A percentile compares a stretch with the other conserved stretches of the same genome.
phyloP scores from a whole-genome alignment of 2,113 vertebrate genomes.

The Pimephales promelas region DNA sequence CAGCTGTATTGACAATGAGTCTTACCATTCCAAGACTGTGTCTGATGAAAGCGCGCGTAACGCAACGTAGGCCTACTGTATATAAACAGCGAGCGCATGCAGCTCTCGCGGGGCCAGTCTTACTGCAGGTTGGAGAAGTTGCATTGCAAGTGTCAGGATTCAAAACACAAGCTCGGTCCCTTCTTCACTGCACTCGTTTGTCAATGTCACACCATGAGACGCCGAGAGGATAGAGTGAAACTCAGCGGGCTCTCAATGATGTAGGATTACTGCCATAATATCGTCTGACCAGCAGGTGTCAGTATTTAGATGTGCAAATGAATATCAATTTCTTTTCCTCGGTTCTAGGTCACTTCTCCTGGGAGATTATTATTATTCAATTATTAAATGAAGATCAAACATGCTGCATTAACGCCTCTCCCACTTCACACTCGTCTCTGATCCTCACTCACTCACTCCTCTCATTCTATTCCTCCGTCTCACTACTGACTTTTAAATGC shows the following conservation, averaged over 20 bases:
- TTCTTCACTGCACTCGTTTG: conserved; percentile 68
- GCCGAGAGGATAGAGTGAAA: conserved; percentile 66
- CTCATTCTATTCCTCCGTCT: background rate
- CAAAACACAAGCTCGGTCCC: conserved; percentile 32
- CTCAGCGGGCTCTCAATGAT: conserved; percentile 32
- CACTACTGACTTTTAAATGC: conserved; percentile 19
- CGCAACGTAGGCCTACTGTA: background rate
- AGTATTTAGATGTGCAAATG: conserved; percentile 61
- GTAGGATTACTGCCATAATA: conserved; percentile 53
- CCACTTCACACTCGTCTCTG: conserved; percentile 36
- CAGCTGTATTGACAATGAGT: conserved; percentile 25
- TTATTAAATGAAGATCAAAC: conserved; percentile 84
- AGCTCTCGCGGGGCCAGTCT: background rate
- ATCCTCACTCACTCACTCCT: background rate
- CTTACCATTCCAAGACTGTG: background rate
- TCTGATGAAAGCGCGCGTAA: conserved; percentile 35
- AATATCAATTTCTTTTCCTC: conserved; percentile 58
- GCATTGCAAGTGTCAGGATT: conserved; percentile 27
- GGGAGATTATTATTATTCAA: conserved; percentile 85
- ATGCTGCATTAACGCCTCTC: conserved; percentile 66
- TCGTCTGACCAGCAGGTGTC: conserved; percentile 70
- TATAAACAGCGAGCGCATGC: background rate
- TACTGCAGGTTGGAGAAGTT: background rate
- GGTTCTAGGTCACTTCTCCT: conserved; percentile 80
- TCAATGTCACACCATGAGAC: conserved; percentile 71